Conservation (phyloP, 2,113 vertebrate genomes). For the Tylochromis polylepis region DNA sequence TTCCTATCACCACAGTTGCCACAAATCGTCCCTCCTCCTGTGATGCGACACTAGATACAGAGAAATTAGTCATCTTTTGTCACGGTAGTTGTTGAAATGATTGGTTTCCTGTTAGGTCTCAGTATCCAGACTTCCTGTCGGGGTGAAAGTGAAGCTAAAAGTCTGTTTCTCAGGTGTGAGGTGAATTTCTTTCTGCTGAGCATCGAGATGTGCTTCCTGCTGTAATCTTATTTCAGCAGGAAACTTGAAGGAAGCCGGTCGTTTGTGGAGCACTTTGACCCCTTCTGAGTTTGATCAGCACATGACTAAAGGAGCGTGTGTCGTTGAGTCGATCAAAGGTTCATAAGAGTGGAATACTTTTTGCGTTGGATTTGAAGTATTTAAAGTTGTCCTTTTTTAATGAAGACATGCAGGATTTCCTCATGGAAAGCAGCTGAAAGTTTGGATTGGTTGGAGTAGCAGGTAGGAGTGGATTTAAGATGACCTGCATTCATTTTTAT, state of each 20-base stretch:
- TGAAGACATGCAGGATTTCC: not conserved
- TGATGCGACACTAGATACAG: not conserved
- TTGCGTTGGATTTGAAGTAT: not conserved
- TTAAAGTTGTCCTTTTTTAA: not conserved
- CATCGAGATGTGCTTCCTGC: not conserved
- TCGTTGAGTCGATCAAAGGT: constrained; percentile 2
- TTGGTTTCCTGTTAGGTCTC: constrained; percentile 3
- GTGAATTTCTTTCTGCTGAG: constrained; percentile 14
- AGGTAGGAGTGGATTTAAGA: constrained; percentile 22
- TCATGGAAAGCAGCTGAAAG: not conserved
- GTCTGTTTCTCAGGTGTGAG: not conserved
- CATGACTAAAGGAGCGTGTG: constrained; percentile 39
- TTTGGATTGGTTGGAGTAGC: constrained; percentile 10
- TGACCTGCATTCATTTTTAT: not conserved
- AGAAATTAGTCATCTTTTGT: constrained; percentile 11
- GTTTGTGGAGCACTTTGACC: constrained; percentile 68
- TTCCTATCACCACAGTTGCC: not conserved
- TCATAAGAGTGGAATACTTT: not conserved
- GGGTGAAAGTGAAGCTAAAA: not conserved
- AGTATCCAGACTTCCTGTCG: constrained; percentile 14
- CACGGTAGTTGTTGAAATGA: not conserved
- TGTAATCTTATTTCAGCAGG: not conserved
- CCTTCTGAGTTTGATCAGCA: constrained; percentile 35
- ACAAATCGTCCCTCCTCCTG: not conserved
- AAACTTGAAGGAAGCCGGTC: not conserved